Percentiles rank a stretch among this genome's conserved stretches.
These are phyloP conservation scores for Vicugna pacos DNA, from an alignment of 2,113 vertebrate genomes.

Conservation along the genomic window DNA sequence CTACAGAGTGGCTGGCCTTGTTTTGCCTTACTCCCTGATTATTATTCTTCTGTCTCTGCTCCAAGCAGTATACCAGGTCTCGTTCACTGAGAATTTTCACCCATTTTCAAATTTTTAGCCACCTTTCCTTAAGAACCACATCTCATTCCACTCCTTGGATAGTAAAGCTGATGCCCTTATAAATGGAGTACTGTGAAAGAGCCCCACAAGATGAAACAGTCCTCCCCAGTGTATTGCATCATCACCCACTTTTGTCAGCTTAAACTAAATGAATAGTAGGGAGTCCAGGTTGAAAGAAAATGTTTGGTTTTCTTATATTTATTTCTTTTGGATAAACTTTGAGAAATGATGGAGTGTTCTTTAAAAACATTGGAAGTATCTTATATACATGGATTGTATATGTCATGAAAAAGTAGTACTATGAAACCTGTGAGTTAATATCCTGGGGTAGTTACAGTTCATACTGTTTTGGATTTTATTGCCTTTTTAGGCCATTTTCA, in stretches of 20 bases:
- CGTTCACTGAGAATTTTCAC: slow-evolving; percentile 43
- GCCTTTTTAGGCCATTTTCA: slow-evolving; percentile 14
- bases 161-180: slow-evolving; percentile 58
- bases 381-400: slow-evolving; percentile 28
- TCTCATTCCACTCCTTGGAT: slow-evolving; percentile 58
- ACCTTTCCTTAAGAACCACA: slow-evolving; percentile 11
- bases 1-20: neutral
- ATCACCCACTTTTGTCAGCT: slow-evolving; percentile 51
- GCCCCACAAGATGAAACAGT: slow-evolving; percentile 63
- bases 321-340: slow-evolving; percentile 76
- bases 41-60: neutral
- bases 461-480: slow-evolving; percentile 2
- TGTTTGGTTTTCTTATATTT: slow-evolving; percentile 74
- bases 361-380: slow-evolving; percentile 73
- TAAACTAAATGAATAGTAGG: slow-evolving; percentile 69
- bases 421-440: slow-evolving; percentile 70
- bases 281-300: slow-evolving; percentile 75
- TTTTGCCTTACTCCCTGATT: neutral
- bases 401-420: slow-evolving; percentile 54
- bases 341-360: slow-evolving; percentile 76
- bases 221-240: slow-evolving; percentile 16
- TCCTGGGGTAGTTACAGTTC: neutral
- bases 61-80: neutral
- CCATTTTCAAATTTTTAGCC: neutral
- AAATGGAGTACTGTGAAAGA: slow-evolving; percentile 70